A percentile compares a stretch with the other conserved stretches of the same genome.
These are phyloP conservation scores for Myzus persicae DNA, from an alignment of 1,140 invertebrate genomes.

Conservation along the genomic window DNA sequence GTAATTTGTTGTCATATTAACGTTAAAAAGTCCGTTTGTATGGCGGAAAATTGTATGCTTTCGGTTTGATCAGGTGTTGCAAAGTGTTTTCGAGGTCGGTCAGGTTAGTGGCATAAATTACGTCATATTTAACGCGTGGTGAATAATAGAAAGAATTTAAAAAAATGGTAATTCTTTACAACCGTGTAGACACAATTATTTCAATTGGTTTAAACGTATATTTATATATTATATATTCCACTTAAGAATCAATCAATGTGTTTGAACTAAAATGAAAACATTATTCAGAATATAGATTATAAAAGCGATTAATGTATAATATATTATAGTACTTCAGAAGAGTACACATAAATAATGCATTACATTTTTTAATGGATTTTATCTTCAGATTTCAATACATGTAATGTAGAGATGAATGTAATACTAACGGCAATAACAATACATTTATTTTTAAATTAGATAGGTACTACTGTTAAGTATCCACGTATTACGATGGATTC, in stretches of 20 bases:
- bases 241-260: not conserved
- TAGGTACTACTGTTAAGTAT: not conserved
- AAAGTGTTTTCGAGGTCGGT: slow-evolving; percentile 49
- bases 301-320: not conserved
- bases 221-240: slow-evolving; percentile 1
- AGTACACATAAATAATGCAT: not conserved
- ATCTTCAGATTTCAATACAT: not conserved
- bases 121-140: slow-evolving; percentile 42
- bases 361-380: not conserved
- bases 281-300: not conserved
- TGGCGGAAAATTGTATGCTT: slow-evolving; percentile 27
- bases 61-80: slow-evolving; percentile 55
- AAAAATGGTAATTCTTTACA: slow-evolving; percentile 32
- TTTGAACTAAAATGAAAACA: not conserved
- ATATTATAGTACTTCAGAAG: not conserved
- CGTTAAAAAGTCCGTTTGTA: slow-evolving; percentile 18
- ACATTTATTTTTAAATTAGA: not conserved
- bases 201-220: not conserved
- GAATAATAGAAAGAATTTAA: slow-evolving; percentile 22
- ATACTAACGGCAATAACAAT: not conserved
- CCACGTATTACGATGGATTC: not conserved
- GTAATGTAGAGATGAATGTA: not conserved
- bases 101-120: slow-evolving; percentile 46
- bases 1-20: slow-evolving; percentile 3
- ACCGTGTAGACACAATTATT: slow-evolving; percentile 39